Evolutionary conservation across 2,888 invertebrate genomes (phyloP), one percentile per base, ranked within the genome.

Genomic region (Agrochola circellaris): DNA sequence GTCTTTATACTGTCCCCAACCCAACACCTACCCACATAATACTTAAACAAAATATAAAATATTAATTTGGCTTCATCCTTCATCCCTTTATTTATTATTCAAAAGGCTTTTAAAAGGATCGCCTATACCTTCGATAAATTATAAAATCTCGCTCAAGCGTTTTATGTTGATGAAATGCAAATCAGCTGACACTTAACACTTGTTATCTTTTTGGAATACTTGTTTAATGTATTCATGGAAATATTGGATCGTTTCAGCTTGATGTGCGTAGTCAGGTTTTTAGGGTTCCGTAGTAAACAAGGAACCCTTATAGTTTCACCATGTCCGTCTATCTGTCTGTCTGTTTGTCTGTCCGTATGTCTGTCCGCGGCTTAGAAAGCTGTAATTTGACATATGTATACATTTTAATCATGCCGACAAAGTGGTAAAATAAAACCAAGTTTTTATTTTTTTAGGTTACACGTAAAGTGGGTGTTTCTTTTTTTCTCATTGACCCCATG

Each of bases 131-230:
- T 86, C 92, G 91, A 93, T 93, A 92, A 93, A 93, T 93, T 93
- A 92, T 93, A 92, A 93, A 93, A 93, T 93, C 91, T 88, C 82
- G 83, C 85, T 87, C 82, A 83, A 90, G 86, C 88, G 89, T 87
- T 91, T 90, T 90, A 89, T 90, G 93, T 90, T 92, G 91, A 93
- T 92, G 91, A 89, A 90, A 93, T 93, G 92, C 90, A 93, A 93
- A 94, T 93, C 88, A 84, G 77, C 85, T 88, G 88, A 89, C 89
- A 91, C 88, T 91, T 88, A 86, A 77, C 77, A 78, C 78, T 81
- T 77, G 86, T 68, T 82, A 80, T 87, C 84, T 79, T 86, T 85
- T 81, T 67, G 67, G 75, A 71, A 79, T 83, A 77, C 71, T 74
- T 60, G 73, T 82, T 38, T 86, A 84, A 87, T 82, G 60, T 87